Conservation (phyloP, 2,888 invertebrate species). For the Habroteleia sp. region DNA sequence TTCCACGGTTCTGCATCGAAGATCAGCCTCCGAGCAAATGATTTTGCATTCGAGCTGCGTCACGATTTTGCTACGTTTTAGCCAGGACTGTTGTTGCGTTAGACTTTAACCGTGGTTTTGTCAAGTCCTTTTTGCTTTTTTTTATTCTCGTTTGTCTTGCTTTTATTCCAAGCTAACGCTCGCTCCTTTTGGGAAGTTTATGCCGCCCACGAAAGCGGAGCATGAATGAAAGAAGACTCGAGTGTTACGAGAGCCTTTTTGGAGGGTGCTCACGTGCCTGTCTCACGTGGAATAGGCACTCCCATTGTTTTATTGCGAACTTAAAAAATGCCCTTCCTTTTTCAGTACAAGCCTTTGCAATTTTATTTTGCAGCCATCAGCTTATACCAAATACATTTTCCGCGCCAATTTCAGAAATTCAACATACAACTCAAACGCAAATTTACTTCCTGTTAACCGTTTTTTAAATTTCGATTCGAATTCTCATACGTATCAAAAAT, state of each 20-base stretch:
- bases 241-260: constrained; percentile 68
- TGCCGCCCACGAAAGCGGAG: constrained; percentile 42
- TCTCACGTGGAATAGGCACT: constrained; percentile 70
- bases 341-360: not conserved
- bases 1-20: constrained; percentile 24
- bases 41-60: constrained; percentile 40
- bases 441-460: too few relatives aligned
- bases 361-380: constrained; percentile 17
- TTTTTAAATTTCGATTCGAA: too few relatives aligned
- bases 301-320: constrained; percentile 69
- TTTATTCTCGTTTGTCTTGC: constrained; percentile 3
- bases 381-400: constrained; percentile 1
- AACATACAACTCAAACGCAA: too few relatives aligned
- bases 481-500: too few relatives aligned
- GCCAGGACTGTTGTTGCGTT: constrained; percentile 29
- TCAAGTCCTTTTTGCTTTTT: constrained; percentile 21
- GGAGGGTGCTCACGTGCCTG: constrained; percentile 73
- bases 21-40: constrained; percentile 30
- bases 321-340: constrained; percentile 39
- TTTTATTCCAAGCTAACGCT: constrained; percentile 26
- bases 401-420: not conserved
- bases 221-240: constrained; percentile 53
- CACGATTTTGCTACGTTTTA: constrained; percentile 34
- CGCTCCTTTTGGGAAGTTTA: constrained; percentile 42
- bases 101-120: constrained; percentile 12